These are phyloP conservation scores for Sminthurides aquaticus DNA, from an alignment of 2,888 invertebrate genomes.

Conservation along the genomic window DNA sequence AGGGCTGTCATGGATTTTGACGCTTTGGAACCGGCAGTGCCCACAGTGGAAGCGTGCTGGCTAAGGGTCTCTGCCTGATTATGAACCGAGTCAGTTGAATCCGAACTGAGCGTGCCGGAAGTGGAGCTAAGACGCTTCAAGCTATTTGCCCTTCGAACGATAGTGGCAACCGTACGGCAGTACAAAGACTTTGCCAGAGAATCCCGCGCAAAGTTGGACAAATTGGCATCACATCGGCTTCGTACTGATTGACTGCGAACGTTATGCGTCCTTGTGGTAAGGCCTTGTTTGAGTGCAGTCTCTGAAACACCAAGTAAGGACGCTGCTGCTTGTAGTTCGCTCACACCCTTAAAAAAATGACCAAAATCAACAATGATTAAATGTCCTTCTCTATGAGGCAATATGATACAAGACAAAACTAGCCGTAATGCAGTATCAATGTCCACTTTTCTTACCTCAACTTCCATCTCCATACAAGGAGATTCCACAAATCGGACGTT, in stretches of 20 bases:
- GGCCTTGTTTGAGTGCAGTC: conserved; percentile 66
- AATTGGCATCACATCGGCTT: conserved; percentile 72
- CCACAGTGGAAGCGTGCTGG: conserved; percentile 75
- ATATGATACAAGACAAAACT: too few species aligned
- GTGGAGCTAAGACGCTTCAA: conserved; percentile 73
- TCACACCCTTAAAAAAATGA: conserved; percentile 56
- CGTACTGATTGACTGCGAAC: conserved; percentile 70
- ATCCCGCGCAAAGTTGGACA: conserved; percentile 81
- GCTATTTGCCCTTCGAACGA: conserved; percentile 85
- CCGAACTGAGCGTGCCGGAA: conserved; percentile 74
- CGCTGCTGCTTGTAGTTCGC: conserved; percentile 78
- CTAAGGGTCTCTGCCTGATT: conserved; percentile 74
- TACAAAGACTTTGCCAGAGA: conserved; percentile 85
- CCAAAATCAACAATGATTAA: not conserved
- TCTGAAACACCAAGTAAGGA: conserved; percentile 71
- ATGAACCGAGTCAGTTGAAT: conserved; percentile 85
- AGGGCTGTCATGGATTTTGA: conserved; percentile 80
- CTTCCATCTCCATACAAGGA: conserved; percentile 51
- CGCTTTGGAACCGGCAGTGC: conserved; percentile 64
- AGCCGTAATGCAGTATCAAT: too few species aligned
- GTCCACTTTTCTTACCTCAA: conserved; percentile 43
- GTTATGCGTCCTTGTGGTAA: conserved; percentile 73
- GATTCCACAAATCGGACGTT: conserved; percentile 79
- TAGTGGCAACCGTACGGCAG: conserved; percentile 87
- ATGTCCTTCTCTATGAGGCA: too few species aligned